Base-by-base conservation (phyloP, 2,797 vertebrate genomes). In the Poeciliopsis paucimaculata region DNA sequence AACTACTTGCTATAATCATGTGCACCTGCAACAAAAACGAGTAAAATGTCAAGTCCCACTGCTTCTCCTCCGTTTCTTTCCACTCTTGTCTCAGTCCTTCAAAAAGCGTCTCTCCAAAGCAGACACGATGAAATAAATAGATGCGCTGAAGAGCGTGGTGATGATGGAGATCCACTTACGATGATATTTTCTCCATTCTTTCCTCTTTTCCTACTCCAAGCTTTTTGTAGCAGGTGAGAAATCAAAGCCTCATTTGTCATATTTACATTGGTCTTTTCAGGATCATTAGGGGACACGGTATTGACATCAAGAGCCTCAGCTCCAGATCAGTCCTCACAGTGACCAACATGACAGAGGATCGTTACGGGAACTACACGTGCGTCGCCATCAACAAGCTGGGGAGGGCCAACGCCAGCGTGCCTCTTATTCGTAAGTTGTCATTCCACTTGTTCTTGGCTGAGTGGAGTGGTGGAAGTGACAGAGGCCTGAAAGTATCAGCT, bases 311-410 rank as follows among this genome's bases (percentile, higher is more conserved):
- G 94, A 99, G 95, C 93, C 96, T 97, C 91, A 99, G 96, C 93
- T 97, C 98, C 87, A 98, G 98, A 96, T 99, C 98, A 88, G 93
- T 99, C 92, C 98, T 99, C 90, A 98, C 97, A 81, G 96, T 99
- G 92, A 98, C 92, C 95, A 99, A 99, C 88, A 98, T 99, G 96
- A 99, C 98, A 92, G 98, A 99, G 94, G 98, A 99, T 93, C 98
- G 98, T 94, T 99, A 99, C 81, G 98, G 98, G 93, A 99, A 99
- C 96, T 99, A 99, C 94, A 99, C 98, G 12, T 99, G 98, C 82
- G 96, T 99, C 92, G 98, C 97, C 87, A 92, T 94, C 96, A 99
- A 99, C 96, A 98, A 97, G 94, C 95, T 99, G 86, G 98, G 98
- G 92, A 97, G 95, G 51, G 97, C 97, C 92, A 99, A 99, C 81